Conservation (phyloP, 2,113 vertebrate genomes). For the Dasyornis broadbenti region DNA sequence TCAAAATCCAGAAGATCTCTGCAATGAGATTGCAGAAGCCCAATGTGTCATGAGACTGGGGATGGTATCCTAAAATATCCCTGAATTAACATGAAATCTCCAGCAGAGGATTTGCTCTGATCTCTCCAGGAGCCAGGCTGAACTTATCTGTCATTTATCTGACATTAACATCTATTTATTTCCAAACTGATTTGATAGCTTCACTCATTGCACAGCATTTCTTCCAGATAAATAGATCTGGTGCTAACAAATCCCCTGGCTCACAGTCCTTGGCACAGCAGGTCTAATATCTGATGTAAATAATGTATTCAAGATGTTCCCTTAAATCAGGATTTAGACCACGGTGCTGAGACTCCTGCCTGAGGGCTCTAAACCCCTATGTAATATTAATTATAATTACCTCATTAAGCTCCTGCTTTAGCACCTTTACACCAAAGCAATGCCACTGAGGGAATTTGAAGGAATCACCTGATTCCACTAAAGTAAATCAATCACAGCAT, state of each 20-base stretch:
- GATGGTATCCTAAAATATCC: neutral
- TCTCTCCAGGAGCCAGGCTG: neutral
- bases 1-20: neutral
- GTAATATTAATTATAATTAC: slow-evolving; percentile 17
- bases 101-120: neutral
- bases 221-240: neutral
- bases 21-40: neutral
- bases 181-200: neutral
- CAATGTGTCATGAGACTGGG: neutral
- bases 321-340: slow-evolving; percentile 3
- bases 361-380: neutral
- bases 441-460: neutral
- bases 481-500: neutral
- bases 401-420: neutral
- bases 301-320: slow-evolving; percentile 16
- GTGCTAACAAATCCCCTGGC: neutral
- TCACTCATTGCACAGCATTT: neutral
- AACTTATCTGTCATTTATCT: neutral
- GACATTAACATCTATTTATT: neutral
- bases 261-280: neutral
- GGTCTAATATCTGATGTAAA: slow-evolving; percentile 20
- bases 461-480: neutral
- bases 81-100: neutral
- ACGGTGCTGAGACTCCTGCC: neutral
- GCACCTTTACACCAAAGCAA: neutral